These are phyloP conservation scores for Dasyprocta punctata DNA, from an alignment of 2,113 vertebrate species.

Conservation along the genomic window DNA sequence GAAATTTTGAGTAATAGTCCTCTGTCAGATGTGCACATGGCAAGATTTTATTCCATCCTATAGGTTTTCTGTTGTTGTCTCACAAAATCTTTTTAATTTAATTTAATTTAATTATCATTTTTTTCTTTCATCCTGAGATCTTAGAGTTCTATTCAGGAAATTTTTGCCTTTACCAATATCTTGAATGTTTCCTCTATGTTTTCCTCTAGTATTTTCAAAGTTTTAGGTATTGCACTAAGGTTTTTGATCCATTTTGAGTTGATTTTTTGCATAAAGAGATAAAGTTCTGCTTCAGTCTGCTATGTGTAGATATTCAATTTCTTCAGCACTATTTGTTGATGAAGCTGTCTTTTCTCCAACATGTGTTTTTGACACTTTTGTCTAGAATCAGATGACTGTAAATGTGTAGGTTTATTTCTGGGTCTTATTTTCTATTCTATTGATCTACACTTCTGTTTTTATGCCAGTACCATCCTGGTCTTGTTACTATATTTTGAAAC, in stretches of 20 bases:
- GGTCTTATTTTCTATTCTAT: not conserved
- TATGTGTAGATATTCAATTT: not conserved
- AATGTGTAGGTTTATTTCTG: not conserved
- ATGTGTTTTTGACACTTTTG: not conserved
- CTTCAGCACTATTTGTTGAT: not conserved
- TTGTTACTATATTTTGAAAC: not conserved
- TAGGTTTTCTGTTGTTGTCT: not conserved
- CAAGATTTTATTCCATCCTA: not conserved
- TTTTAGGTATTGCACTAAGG: not conserved
- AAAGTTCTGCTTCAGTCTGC: not conserved
- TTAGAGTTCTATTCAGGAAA: not conserved
- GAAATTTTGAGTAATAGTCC: not conserved
- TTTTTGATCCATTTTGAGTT: not conserved
- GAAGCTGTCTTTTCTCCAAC: not conserved
- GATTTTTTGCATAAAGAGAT: not conserved
- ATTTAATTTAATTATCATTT: not conserved
- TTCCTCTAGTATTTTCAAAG: not conserved
- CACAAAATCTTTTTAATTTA: not conserved
- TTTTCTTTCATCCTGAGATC: not conserved
- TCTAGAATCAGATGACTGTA: not conserved
- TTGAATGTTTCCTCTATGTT: not conserved
- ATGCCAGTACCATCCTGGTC: not conserved
- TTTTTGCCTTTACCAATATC: not conserved
- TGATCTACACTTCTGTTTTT: not conserved
- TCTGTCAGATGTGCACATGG: not conserved